Percentiles rank a stretch among this genome's conserved stretches.
phyloP scores from a whole-genome alignment of 2,888 invertebrate species.

The Pseudococcus jackbeardsleyi region DNA sequence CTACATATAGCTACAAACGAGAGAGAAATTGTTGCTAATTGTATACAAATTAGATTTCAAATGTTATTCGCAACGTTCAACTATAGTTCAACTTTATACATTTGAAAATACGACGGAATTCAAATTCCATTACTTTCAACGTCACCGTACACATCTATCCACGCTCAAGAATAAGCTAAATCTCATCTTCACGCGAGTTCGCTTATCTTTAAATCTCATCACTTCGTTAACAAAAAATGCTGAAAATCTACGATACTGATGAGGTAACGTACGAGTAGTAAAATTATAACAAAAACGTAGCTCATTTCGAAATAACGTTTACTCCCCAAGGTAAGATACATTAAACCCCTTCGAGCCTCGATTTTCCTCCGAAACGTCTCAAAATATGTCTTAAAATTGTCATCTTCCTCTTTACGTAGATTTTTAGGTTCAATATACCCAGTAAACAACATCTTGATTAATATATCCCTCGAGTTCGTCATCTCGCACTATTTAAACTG shows the following conservation, averaged over 20 bases:
- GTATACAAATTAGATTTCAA: constrained; percentile 9
- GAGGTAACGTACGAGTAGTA: not conserved
- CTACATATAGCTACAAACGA: not conserved
- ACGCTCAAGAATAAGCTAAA: not conserved
- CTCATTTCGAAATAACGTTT: not conserved
- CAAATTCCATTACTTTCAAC: not conserved
- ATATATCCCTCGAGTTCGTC: not conserved
- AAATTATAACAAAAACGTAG: not conserved
- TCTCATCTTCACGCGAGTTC: not conserved
- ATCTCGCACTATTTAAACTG: not conserved
- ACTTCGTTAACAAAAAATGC: not conserved
- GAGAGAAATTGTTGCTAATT: not conserved
- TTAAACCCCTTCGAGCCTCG: not conserved
- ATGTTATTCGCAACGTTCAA: constrained; percentile 2
- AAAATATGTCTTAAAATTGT: constrained; percentile 1
- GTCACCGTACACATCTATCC: not conserved
- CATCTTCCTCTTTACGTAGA: not conserved
- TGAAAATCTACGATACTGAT: not conserved
- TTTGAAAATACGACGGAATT: not conserved
- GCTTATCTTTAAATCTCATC: not conserved
- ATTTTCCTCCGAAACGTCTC: not conserved
- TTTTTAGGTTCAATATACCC: not conserved
- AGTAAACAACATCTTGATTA: not conserved
- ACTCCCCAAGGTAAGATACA: not conserved
- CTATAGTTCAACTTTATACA: not conserved